phyloP scores from a whole-genome alignment of 1,140 invertebrate species.

The Theocolax elegans region DNA sequence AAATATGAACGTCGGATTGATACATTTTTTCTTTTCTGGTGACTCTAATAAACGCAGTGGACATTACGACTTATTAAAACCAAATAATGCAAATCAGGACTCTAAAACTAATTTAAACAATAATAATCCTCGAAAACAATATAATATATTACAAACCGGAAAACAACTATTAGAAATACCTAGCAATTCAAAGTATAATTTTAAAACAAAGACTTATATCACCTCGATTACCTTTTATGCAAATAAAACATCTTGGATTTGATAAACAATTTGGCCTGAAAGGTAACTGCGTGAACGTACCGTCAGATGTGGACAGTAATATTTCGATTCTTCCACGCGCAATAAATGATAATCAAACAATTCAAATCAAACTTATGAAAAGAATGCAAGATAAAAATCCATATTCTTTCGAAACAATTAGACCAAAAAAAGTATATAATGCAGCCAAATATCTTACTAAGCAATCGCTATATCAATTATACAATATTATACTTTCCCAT shows the following conservation, averaged over 20 bases:
- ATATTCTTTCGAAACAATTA: slow-evolving; percentile 28
- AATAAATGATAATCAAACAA: slow-evolving; percentile 14
- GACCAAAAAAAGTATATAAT: slow-evolving; percentile 18
- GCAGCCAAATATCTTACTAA: slow-evolving; percentile 10
- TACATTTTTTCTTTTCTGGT: no score
- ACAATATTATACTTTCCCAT: slow-evolving; percentile 1
- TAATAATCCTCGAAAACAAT: background rate
- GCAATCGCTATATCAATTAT: background rate
- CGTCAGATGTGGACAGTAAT: slow-evolving; percentile 6
- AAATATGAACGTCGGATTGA: no score
- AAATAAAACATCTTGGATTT: slow-evolving; percentile 31
- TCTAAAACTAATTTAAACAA: no score
- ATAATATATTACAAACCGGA: background rate
- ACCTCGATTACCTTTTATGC: slow-evolving; percentile 34
- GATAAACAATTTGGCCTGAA: slow-evolving; percentile 37
- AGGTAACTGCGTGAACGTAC: slow-evolving; percentile 38
- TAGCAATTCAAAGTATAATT: background rate
- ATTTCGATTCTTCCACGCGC: slow-evolving; percentile 6
- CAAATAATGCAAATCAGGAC: no score
- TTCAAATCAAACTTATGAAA: slow-evolving; percentile 32
- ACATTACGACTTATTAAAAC: no score
- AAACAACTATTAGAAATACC: background rate
- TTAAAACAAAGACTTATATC: slow-evolving; percentile 39
- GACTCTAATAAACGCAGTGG: no score
- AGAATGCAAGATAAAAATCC: slow-evolving; percentile 33